A percentile compares a stretch with the other conserved stretches of the same genome.
Conservation (phyloP, 2,888 invertebrate genomes). For the Hypercompe scribonia region DNA sequence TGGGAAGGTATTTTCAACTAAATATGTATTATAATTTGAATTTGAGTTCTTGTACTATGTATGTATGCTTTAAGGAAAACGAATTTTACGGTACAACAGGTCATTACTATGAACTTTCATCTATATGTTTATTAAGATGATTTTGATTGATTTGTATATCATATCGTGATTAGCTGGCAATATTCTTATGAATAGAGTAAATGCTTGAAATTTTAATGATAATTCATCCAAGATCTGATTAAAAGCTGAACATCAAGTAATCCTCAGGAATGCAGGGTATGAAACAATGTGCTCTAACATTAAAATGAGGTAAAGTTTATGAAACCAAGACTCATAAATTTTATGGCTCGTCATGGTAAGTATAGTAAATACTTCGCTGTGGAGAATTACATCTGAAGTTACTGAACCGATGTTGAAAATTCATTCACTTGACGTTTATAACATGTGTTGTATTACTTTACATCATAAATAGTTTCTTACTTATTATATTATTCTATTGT, state of each 20-base stretch:
- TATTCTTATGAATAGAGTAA: too few relatives aligned
- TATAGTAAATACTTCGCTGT: neutral
- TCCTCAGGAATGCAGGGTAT: neutral
- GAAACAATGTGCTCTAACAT: slow-evolving; percentile 1
- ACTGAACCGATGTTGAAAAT: neutral
- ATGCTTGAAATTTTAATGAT: too few relatives aligned
- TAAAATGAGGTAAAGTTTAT: neutral
- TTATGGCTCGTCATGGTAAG: neutral
- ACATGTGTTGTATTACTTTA: neutral
- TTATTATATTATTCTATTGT: too few relatives aligned
- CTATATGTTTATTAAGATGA: too few relatives aligned
- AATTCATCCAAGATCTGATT: too few relatives aligned
- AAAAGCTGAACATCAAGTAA: neutral
- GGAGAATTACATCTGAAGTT: neutral
- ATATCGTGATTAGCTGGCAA: too few relatives aligned
- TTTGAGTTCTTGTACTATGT: slow-evolving; percentile 28
- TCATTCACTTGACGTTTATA: neutral
- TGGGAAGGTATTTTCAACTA: slow-evolving; percentile 16
- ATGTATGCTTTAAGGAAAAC: slow-evolving; percentile 17
- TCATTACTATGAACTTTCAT: slow-evolving; percentile 30
- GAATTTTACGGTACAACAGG: slow-evolving; percentile 26
- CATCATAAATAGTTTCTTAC: neutral
- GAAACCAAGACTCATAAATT: neutral
- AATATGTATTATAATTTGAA: slow-evolving; percentile 24
- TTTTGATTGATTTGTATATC: too few relatives aligned